Base-by-base conservation (phyloP, 2,888 invertebrate species). In the Dynastes hyllus region DNA sequence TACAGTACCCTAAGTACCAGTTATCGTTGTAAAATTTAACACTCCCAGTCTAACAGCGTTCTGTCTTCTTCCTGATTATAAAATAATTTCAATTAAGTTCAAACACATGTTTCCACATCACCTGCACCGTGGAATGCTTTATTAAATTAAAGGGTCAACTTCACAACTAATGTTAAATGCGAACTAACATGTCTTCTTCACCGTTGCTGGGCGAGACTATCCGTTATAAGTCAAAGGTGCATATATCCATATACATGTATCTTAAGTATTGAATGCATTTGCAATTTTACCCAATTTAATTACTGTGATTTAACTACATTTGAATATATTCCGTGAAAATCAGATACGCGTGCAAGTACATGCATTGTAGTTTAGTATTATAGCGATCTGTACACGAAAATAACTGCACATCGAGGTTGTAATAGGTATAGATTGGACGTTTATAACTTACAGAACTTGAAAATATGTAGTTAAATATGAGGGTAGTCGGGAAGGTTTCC, bases 141-240 rank as follows among this genome's bases (percentile, higher is more conserved):
- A 73, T 73, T 61, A 73, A 73, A 73, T 73, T 73, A 73, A 73
- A 73, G 73, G 73, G 73, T 73, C 73, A 73, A 37, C 73, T 58
- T 73, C n/a, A 73, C 58, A 61, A 73, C 73, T 73, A 73, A 73
- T 73, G 45, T 40, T 58, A 37, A 73, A 73, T 73, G 37, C 58
- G 58, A 29, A 53, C 66, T 16, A 66, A 69, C 73, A 73, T 40
- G 58, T 73, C 73, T 73, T 73, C 73, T 58, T 73, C 73, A 73
- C 73, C 73, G 73, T 73, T 73, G 73, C 58, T 58, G 73, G 73
- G 73, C 58, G 73, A 73, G 58, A 73, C 58, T 22, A 40, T 58
- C 73, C 73, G 73, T 73, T 73, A 73, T 73, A 73, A 73, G 73
- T 73, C 73, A 73, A 58, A 73, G 73, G 73, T 73, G 55, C 51